Percentiles rank a stretch among this genome's conserved stretches.
These are phyloP conservation scores for Bubo blakistoni DNA, from an alignment of 2,113 vertebrate species.

Conservation along the genomic window DNA sequence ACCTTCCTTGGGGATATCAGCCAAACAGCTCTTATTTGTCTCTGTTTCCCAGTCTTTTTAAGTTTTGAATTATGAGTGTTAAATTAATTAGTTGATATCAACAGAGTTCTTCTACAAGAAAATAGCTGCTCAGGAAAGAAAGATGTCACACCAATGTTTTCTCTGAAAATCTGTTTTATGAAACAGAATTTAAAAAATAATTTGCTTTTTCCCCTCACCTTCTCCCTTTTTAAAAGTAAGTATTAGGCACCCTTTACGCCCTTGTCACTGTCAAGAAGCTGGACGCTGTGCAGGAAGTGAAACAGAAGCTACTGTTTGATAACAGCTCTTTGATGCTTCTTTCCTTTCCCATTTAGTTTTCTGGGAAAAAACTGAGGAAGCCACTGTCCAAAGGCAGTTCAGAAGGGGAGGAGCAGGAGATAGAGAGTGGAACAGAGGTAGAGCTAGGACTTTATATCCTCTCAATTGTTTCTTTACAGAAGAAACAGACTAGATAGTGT, in stretches of 20 bases:
- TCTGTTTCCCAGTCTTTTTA: neutral
- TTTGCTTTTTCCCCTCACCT: neutral
- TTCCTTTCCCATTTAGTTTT: neutral
- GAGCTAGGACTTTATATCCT: neutral
- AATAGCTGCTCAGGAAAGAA: neutral
- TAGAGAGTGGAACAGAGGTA: neutral
- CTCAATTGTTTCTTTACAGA: neutral
- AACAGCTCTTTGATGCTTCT: neutral
- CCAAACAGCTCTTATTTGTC: neutral
- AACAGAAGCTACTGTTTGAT: neutral
- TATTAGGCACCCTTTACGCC: neutral
- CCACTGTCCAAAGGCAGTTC: neutral
- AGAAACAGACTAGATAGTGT: neutral
- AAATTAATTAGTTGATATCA: neutral
- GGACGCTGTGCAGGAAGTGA: neutral
- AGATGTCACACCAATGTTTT: neutral
- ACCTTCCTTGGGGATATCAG: neutral
- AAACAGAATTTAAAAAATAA: neutral
- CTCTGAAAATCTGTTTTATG: neutral
- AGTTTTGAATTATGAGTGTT: neutral
- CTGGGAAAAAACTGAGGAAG: neutral
- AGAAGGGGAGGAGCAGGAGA: neutral
- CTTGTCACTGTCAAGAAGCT: neutral
- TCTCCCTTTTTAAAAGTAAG: neutral
- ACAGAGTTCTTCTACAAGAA: neutral